phyloP scores from a whole-genome alignment of 2,888 invertebrate genomes.

The Platycnemis pennipes region DNA sequence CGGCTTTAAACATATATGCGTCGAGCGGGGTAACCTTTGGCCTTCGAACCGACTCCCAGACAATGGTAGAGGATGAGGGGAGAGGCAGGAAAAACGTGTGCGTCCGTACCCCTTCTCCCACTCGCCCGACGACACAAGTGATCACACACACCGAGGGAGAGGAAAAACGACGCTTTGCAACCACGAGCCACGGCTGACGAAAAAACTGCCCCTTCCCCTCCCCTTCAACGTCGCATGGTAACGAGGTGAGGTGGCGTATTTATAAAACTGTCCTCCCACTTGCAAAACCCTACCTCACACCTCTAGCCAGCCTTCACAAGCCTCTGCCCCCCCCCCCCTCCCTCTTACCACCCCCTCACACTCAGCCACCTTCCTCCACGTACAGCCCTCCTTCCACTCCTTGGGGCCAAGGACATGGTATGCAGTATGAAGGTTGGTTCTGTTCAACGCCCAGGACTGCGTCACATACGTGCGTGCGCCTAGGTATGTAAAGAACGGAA shows the following conservation, averaged over 20 bases:
- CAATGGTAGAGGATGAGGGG: neutral
- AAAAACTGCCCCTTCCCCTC: neutral
- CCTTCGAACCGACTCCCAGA: constrained; percentile 26
- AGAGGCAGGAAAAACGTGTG: neutral
- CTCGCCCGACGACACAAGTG: neutral
- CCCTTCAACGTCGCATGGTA: neutral
- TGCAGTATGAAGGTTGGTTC: neutral
- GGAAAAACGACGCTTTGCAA: neutral
- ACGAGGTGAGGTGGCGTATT: neutral
- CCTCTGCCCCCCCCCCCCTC: neutral
- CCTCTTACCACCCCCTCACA: neutral
- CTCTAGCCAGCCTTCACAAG: neutral
- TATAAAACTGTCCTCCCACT: constrained; percentile 9
- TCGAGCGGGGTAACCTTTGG: constrained; percentile 1
- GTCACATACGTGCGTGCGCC: neutral
- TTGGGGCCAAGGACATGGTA: neutral
- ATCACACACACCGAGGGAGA: neutral
- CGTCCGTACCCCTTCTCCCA: neutral
- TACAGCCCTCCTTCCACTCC: neutral
- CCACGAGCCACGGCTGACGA: neutral
- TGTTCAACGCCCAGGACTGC: neutral
- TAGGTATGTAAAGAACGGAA: neutral
- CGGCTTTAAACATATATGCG: constrained; percentile 5
- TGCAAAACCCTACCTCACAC: neutral
- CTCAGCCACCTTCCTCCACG: neutral